A percentile compares a stretch with the other conserved stretches of the same genome.
These are phyloP conservation scores for Sus scrofa DNA, from an alignment of 2,113 vertebrate genomes.

Conservation along the genomic window T2T-Sscrofa CM000812.6:13520001-13520500, in stretches of 20 bases:
- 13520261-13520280: background rate
- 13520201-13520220: background rate
- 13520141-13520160: background rate
- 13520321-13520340: background rate
- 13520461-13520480: background rate
- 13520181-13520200: background rate
- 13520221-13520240: slow-evolving; percentile 44
- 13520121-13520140: background rate
- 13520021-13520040: background rate
- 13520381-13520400: background rate
- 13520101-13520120: background rate
- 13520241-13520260: background rate
- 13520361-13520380: background rate
- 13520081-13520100: background rate
- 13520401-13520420: background rate
- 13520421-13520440: background rate
- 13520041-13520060: slow-evolving; percentile 7
- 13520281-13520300: background rate
- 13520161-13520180: background rate
- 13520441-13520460: too few relatives aligned
- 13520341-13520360: background rate
- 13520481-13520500: background rate
- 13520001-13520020: slow-evolving; percentile 59
- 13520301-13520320: background rate
- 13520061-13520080: background rate